A percentile compares a stretch with the other conserved stretches of the same genome.
Conservation (phyloP, 2,797 vertebrate species). For the Sebastes jordani region DNA sequence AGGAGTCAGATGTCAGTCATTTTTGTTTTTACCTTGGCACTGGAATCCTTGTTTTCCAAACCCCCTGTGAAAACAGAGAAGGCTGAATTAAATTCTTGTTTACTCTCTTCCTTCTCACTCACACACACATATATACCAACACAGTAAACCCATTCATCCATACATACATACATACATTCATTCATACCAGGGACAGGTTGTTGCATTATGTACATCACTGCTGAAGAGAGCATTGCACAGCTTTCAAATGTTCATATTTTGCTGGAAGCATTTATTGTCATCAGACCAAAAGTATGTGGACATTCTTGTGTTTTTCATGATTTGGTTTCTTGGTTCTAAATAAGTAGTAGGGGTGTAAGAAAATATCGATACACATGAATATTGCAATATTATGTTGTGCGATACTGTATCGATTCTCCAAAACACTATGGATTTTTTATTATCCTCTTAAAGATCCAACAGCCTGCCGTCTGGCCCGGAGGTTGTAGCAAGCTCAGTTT, state of each 20-base stretch:
- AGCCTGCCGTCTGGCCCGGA: no score
- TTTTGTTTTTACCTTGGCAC: conserved; percentile 93
- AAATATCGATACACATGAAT: no score
- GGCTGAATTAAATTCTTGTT: conserved; percentile 27
- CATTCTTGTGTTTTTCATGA: neutral
- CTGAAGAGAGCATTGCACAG: neutral
- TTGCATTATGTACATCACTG: neutral
- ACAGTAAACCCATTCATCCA: neutral
- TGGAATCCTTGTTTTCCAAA: conserved; percentile 99
- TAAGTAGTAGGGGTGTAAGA: no score
- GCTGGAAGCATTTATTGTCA: neutral
- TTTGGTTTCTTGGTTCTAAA: neutral
- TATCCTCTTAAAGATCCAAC: no score
- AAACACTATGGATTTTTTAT: no score
- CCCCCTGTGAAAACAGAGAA: conserved; percentile 87
- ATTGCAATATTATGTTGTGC: no score
- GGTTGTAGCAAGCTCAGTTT: no score
- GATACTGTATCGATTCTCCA: no score
- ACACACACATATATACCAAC: neutral
- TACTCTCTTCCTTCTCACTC: neutral
- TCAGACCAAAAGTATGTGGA: neutral
- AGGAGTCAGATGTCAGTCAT: conserved; percentile 6
- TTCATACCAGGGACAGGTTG: neutral
- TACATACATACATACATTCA: neutral
- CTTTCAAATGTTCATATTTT: neutral